phyloP scores from a whole-genome alignment of 2,113 vertebrate genomes.

The Marcusenius ussheri region DNA sequence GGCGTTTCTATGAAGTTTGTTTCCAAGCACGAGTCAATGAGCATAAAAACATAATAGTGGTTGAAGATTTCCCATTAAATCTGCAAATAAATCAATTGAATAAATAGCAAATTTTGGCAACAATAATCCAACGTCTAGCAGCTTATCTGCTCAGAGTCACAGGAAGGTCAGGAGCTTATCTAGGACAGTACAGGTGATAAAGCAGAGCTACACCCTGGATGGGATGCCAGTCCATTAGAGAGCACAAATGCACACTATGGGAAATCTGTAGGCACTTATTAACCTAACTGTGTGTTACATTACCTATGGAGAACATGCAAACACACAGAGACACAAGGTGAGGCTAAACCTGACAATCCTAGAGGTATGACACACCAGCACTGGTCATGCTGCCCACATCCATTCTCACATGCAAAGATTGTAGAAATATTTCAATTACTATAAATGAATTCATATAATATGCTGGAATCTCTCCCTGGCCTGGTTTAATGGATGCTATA shows the following conservation, averaged over 20 bases:
- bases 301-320: background rate
- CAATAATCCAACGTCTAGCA: background rate
- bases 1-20: background rate
- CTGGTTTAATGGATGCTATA: background rate
- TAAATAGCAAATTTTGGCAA: background rate
- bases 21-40: background rate
- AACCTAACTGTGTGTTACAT: background rate
- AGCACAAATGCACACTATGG: background rate
- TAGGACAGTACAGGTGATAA: background rate
- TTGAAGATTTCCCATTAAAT: background rate
- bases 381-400: background rate
- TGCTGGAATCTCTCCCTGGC: background rate
- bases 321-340: background rate
- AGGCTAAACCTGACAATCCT: background rate
- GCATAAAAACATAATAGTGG: background rate
- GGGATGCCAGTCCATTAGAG: background rate
- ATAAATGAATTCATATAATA: background rate
- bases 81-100: background rate
- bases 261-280: background rate
- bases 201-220: background rate
- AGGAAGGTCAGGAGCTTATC: background rate
- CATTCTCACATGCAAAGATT: background rate
- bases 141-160: background rate
- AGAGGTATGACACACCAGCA: background rate
- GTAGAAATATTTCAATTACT: background rate